Percentiles rank a stretch among this genome's conserved stretches.
These are phyloP conservation scores for Poecilia picta DNA, from an alignment of 2,797 vertebrate genomes.

Conservation along the genomic window DNA sequence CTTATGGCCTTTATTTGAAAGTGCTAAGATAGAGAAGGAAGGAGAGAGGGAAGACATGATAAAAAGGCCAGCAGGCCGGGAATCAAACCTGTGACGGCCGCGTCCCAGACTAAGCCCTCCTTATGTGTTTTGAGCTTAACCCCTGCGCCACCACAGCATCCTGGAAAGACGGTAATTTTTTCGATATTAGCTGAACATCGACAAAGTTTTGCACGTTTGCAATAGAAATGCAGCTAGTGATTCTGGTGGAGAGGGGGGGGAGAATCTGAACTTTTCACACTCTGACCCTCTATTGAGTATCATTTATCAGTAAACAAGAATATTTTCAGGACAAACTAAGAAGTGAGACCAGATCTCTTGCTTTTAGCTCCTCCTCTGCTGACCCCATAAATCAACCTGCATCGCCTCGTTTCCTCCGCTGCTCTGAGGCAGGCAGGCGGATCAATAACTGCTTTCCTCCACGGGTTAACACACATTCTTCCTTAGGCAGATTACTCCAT, in stretches of 20 bases:
- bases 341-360: slow-evolving; percentile 18
- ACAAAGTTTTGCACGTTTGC: too few species aligned
- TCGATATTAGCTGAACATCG: too few species aligned
- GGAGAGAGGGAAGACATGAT: too few species aligned
- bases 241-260: background rate
- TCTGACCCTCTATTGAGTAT: background rate
- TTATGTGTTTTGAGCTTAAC: too few species aligned
- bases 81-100: too few species aligned
- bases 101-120: too few species aligned
- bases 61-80: too few species aligned
- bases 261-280: background rate
- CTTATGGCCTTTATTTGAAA: too few species aligned
- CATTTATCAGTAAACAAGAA: background rate
- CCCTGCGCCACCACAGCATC: too few species aligned
- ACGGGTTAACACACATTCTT: slow-evolving; percentile 66
- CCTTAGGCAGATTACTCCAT: slow-evolving; percentile 67
- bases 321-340: background rate
- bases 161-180: too few species aligned
- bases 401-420: slow-evolving; percentile 73
- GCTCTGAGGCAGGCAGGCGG: slow-evolving; percentile 68
- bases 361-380: background rate
- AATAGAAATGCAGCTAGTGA: too few species aligned
- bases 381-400: slow-evolving; percentile 73
- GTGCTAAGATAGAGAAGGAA: too few species aligned
- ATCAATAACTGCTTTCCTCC: slow-evolving; percentile 84